Evolutionary conservation across 2,797 vertebrate genomes (phyloP).

Genomic region (Paguma larvata): DNA sequence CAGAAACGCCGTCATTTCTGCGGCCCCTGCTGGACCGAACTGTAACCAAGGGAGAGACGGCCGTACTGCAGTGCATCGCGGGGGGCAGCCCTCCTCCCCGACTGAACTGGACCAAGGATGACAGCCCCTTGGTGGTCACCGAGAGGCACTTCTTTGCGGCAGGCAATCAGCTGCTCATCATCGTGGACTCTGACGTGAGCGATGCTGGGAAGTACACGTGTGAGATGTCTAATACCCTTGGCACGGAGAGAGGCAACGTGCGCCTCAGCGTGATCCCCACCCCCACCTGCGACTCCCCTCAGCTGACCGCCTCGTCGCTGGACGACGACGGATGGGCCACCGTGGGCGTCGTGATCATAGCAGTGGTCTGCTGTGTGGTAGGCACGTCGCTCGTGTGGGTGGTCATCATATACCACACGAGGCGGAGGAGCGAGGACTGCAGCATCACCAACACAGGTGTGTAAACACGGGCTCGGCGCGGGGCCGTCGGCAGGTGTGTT

Average conservation of each 20-base stretch:
- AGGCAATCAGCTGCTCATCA: slow-evolving; percentile 97
- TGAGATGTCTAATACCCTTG: slow-evolving; percentile 97
- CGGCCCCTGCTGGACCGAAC: slow-evolving; percentile 95
- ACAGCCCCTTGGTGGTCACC: slow-evolving; percentile 94
- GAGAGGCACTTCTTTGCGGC: slow-evolving; percentile 99
- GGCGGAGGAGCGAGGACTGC: slow-evolving; percentile 96
- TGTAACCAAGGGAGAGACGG: slow-evolving; percentile 96
- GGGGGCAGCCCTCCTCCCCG: slow-evolving; percentile 95
- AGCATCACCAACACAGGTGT: slow-evolving; percentile 98
- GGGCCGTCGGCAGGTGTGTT: not conserved
- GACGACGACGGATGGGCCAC: slow-evolving; percentile 97
- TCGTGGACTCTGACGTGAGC: slow-evolving; percentile 94
- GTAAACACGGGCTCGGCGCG: slow-evolving; percentile 80
- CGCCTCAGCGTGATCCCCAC: slow-evolving; percentile 94
- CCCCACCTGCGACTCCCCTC: slow-evolving; percentile 96
- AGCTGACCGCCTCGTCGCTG: slow-evolving; percentile 86
- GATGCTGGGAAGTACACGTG: slow-evolving; percentile 97
- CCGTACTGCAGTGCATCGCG: slow-evolving; percentile 97
- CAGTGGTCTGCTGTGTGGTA: slow-evolving; percentile 99
- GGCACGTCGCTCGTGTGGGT: slow-evolving; percentile 99
- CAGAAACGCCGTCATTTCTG: slow-evolving; percentile 97
- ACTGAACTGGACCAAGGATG: slow-evolving; percentile 98
- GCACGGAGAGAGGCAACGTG: slow-evolving; percentile 96
- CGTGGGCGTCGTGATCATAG: slow-evolving; percentile 98
- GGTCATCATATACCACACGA: slow-evolving; percentile 99